A percentile compares a stretch with the other conserved stretches of the same genome.
Conservation (phyloP, 2,113 vertebrate species). For the Siniperca knerii region DNA sequence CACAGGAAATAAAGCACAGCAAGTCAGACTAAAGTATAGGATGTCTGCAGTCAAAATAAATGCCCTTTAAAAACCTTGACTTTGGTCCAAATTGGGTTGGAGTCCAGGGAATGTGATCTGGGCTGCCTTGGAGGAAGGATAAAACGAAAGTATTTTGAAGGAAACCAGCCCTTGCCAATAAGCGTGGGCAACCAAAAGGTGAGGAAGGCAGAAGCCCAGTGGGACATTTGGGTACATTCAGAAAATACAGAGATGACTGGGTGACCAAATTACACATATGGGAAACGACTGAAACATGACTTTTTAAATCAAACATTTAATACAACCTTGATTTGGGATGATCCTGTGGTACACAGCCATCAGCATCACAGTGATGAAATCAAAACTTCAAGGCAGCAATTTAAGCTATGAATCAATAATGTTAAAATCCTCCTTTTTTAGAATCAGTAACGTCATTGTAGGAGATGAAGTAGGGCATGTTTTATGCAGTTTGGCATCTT, state of each 20-base stretch:
- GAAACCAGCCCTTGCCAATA: slow-evolving; percentile 19
- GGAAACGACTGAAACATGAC: slow-evolving; percentile 3
- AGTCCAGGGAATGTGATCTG: slow-evolving; percentile 50
- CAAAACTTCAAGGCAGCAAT: slow-evolving; percentile 18
- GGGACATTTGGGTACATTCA: slow-evolving; percentile 11
- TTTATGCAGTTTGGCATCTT: slow-evolving; percentile 42
- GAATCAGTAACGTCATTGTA: slow-evolving; percentile 2
- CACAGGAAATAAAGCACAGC: background rate
- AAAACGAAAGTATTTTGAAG: slow-evolving; percentile 40
- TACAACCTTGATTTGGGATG: background rate
- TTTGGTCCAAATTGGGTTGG: slow-evolving; percentile 42
- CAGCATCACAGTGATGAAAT: background rate
- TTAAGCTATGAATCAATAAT: slow-evolving; percentile 46
- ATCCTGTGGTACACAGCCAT: background rate
- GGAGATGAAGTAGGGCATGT: slow-evolving; percentile 32
- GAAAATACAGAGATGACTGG: background rate
- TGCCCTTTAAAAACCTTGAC: slow-evolving; percentile 50
- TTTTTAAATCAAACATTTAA: slow-evolving; percentile 22
- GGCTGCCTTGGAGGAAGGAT: slow-evolving; percentile 27
- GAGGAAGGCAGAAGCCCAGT: background rate
- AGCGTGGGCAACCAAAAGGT: background rate
- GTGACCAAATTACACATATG: background rate
- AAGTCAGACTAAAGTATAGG: slow-evolving; percentile 2
- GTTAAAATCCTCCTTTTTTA: slow-evolving; percentile 31
- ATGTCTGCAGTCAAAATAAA: slow-evolving; percentile 27